Base-by-base conservation (phyloP, 1,140 invertebrate genomes). In the Antheraea pernyi region DNA sequence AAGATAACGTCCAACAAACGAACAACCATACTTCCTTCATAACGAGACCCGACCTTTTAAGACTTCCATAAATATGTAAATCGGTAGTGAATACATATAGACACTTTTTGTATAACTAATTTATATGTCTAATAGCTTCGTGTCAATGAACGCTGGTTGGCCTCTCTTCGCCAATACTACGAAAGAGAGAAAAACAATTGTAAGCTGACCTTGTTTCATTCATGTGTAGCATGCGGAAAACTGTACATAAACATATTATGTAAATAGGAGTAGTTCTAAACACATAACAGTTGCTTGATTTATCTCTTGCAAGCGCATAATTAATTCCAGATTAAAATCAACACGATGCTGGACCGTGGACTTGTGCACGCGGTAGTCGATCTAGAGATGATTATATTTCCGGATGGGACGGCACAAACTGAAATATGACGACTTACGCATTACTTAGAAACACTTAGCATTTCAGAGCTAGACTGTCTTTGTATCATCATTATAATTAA, bases 191-290 rank as follows among this genome's bases (percentile, higher is more conserved):
- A n/a, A 16, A 53, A 53, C 30, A 59, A 60, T 59, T 37, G 22
- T 68, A 62, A 19, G 8, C 18, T 62, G 36, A 63, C 59, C 67
- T 68, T 36, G 59, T 36, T 68, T 19, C 16, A 46, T 62, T 68
- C 39, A 42, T 11, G 11, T 53, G 13, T 53, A 30, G 46, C 16
- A 53, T 53, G 46, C 16, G 46, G 11, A 53, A 53, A 13, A 53
- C 13, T 53, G 46, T 53, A 53, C 46, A 53, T 13, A 53, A 53
- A 53, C 46, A 53, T 16, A 53, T 53, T 53, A 53, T 53, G 46
- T 53, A 53, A 53, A 53, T 53, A 42, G 39, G 39, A 42, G 11
- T 42, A 13, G 13, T 53, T 53, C 13, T 53, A 6, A 53, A 53
- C 6, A 53, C 46, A 48, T 9, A 13, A 13, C 16, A 53, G 46